These are phyloP conservation scores for Triplophysa rosa DNA, from an alignment of 2,113 vertebrate species.

Conservation along the genomic window DNA sequence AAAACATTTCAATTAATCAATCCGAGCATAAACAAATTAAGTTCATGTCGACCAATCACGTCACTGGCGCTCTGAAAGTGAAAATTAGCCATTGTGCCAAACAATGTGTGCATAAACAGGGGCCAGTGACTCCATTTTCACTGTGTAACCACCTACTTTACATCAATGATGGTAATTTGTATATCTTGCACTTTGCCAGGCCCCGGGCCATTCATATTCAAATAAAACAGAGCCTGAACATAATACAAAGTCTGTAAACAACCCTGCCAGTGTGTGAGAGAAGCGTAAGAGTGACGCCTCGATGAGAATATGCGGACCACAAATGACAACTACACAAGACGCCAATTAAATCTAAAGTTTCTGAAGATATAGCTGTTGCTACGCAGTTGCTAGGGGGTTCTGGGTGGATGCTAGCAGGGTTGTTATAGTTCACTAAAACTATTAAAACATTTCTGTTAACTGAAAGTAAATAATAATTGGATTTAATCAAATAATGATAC, in stretches of 20 bases:
- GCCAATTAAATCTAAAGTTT: no score
- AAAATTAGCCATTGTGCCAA: constrained; percentile 24
- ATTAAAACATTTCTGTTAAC: no score
- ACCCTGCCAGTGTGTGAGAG: constrained; percentile 70
- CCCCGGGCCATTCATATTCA: constrained; percentile 77
- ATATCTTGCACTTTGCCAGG: constrained; percentile 76
- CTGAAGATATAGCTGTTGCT: no score
- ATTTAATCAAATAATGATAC: no score
- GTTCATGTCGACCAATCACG: not conserved
- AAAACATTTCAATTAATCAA: constrained; percentile 12
- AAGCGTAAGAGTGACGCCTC: constrained; percentile 58
- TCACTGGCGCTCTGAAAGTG: not conserved
- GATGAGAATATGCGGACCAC: no score
- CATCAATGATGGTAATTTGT: constrained; percentile 73
- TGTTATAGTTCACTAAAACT: no score
- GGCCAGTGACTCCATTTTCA: constrained; percentile 19
- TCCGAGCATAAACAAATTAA: constrained; percentile 24
- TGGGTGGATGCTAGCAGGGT: no score
- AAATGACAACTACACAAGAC: no score
- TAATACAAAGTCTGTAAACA: constrained; percentile 70
- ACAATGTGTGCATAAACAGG: constrained; percentile 5
- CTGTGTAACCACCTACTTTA: constrained; percentile 17
- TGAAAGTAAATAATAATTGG: no score
- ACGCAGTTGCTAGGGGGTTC: no score
- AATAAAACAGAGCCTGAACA: constrained; percentile 67